Percentiles rank a stretch among this genome's conserved stretches.
phyloP scores from a whole-genome alignment of 2,797 vertebrate genomes.

The Poeciliopsis gracilis region DNA sequence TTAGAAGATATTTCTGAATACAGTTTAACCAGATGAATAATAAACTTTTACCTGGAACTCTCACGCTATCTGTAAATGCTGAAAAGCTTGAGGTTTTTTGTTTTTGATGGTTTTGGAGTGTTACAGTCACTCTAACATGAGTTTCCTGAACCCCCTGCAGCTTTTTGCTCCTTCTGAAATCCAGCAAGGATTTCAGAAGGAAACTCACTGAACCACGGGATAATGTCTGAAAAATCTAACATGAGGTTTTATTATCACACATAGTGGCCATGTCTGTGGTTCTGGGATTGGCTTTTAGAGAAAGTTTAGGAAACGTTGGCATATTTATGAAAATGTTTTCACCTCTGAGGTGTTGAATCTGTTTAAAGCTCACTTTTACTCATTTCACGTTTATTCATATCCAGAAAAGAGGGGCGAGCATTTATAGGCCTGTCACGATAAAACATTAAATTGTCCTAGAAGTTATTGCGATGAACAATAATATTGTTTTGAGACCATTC shows the following conservation, averaged over 20 bases:
- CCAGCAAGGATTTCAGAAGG: background rate
- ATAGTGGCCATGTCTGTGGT: background rate
- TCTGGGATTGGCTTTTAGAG: background rate
- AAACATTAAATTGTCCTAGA: too few relatives aligned
- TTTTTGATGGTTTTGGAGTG: background rate
- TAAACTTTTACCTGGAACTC: background rate
- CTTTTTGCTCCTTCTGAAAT: background rate
- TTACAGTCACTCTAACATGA: background rate
- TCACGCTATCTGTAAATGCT: background rate
- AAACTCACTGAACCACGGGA: background rate
- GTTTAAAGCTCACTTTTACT: too few relatives aligned
- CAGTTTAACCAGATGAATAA: background rate
- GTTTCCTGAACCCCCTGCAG: background rate
- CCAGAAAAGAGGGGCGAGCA: background rate
- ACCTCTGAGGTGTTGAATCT: too few relatives aligned
- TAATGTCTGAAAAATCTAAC: background rate
- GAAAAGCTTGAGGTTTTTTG: background rate
- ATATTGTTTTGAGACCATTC: too few relatives aligned
- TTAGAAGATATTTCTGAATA: background rate
- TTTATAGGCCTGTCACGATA: too few relatives aligned
- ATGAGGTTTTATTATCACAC: background rate
- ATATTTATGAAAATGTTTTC: background rate
- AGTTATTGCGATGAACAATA: too few relatives aligned
- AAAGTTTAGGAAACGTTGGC: background rate
- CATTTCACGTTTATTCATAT: background rate